Percentiles rank a stretch among this genome's conserved stretches.
Conservation (phyloP, 2,888 invertebrate species). For the Ischnura elegans region DNA sequence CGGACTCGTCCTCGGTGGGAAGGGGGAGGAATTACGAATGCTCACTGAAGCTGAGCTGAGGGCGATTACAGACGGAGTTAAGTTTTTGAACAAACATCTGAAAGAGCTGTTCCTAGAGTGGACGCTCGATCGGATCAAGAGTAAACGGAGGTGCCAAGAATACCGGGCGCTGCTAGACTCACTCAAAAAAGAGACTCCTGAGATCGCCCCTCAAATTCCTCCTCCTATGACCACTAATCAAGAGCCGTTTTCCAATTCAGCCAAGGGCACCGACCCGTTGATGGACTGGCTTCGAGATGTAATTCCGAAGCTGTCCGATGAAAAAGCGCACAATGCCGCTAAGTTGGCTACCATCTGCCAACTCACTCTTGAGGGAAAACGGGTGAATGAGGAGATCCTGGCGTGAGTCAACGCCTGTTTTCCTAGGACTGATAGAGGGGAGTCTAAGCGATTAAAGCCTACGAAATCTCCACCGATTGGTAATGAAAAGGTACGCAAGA, state of each 20-base stretch:
- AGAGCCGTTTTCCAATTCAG: neutral
- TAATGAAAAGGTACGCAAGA: neutral
- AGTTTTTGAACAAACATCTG: too few species aligned
- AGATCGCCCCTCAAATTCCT: neutral
- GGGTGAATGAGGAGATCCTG: neutral
- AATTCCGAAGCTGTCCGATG: neutral
- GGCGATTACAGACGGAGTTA: neutral
- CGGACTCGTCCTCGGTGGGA: neutral
- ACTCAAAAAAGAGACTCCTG: neutral
- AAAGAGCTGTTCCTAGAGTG: neutral
- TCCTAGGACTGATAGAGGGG: neutral
- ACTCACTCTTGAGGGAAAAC: neutral
- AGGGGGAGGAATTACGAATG: neutral
- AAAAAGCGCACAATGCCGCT: neutral
- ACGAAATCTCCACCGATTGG: neutral
- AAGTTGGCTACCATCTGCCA: neutral
- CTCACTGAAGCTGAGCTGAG: neutral
- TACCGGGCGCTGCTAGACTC: neutral
- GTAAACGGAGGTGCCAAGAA: too few species aligned
- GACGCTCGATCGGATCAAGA: neutral
- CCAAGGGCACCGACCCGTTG: neutral
- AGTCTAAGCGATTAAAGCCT: neutral
- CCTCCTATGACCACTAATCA: neutral
- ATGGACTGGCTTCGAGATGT: neutral
- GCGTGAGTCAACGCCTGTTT: neutral